phyloP scores from a whole-genome alignment of 2,113 vertebrate species.

The Aythya baeri region DNA sequence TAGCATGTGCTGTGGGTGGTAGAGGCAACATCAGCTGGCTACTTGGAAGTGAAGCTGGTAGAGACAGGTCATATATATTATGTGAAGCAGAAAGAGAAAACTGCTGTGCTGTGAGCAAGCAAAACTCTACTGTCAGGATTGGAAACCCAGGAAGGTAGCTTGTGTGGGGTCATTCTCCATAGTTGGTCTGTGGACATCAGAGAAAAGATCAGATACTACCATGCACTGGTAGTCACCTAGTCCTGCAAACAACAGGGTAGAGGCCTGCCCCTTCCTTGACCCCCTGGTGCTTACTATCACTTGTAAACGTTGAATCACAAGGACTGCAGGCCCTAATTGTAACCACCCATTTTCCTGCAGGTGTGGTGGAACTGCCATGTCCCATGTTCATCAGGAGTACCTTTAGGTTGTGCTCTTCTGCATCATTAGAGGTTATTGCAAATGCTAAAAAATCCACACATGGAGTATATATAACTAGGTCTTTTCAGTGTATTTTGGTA shows the following conservation, averaged over 20 bases:
- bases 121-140: neutral
- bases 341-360: neutral
- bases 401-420: neutral
- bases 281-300: neutral
- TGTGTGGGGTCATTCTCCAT: rapidly evolving
- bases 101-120: neutral
- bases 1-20: neutral
- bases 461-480: neutral
- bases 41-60: neutral
- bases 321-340: neutral
- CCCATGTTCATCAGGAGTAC: neutral
- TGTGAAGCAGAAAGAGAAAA: neutral
- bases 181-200: rapidly evolving
- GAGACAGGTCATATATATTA: neutral
- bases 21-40: neutral
- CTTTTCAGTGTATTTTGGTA: neutral
- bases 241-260: neutral
- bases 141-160: neutral
- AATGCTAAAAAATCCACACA: neutral
- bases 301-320: rapidly evolving
- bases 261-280: neutral
- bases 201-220: neutral
- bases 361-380: rapidly evolving
- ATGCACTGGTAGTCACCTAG: rapidly evolving
- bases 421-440: neutral